A percentile compares a stretch with the other conserved stretches of the same genome.
Conservation (phyloP, 2,797 vertebrate genomes). For the Numenius phaeopus region DNA sequence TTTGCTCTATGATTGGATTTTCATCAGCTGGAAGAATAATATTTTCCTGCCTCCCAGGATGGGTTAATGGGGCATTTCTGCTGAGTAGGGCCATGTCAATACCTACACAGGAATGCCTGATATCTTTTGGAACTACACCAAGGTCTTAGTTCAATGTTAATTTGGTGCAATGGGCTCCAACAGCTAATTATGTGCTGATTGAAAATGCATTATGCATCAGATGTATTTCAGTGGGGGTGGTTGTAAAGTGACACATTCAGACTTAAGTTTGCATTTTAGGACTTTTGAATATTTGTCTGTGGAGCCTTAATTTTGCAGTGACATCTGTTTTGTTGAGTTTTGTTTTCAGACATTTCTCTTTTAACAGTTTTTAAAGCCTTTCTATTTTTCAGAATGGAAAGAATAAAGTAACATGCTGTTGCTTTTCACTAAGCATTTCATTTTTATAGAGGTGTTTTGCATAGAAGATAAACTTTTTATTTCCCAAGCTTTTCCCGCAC, state of each 20-base stretch:
- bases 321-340: background rate
- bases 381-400: background rate
- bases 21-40: background rate
- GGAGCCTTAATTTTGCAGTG: background rate
- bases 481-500: background rate
- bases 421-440: background rate
- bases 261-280: background rate
- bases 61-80: background rate
- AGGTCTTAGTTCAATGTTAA: background rate
- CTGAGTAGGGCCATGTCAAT: background rate
- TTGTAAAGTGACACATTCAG: background rate
- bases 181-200: background rate
- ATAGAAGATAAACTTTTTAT: background rate
- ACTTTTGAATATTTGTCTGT: background rate
- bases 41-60: background rate
- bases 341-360: background rate
- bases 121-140: background rate
- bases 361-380: background rate
- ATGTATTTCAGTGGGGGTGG: background rate
- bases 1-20: background rate
- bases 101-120: background rate
- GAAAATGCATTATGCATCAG: slow-evolving; percentile 8
- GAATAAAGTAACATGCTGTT: background rate
- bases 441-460: background rate
- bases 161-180: background rate